Base-by-base conservation (phyloP, 2,797 vertebrate genomes). In the Tapirus indicus region DNA sequence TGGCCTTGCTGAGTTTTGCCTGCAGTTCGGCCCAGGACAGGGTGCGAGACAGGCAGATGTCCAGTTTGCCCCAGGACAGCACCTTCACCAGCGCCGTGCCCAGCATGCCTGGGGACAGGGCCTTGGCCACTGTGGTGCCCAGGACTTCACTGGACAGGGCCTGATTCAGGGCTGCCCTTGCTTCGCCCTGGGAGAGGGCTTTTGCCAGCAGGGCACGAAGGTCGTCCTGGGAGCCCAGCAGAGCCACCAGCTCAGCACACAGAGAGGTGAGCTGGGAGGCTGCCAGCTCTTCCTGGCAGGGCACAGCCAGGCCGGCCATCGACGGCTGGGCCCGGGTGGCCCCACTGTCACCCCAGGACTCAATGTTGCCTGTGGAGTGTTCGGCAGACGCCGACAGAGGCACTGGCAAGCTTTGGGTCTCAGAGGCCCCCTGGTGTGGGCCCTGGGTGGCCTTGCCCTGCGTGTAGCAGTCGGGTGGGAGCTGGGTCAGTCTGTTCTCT, bases 111-210 rank as follows among this genome's bases (percentile, higher is more conserved):
- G 94, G 97, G 6, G 98, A 96, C 56, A 97, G 68, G 4, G 88
- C 89, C 49, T 95, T 97, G 77, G 84, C 62, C 71, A 94, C 7
- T 0, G 86, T 44, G 12, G 96, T 5, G 0, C 95, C 95, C 35
- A 95, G 64, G 17, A 90, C 91, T 71, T 98, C 97, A 54, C 91
- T 97, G 75, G 97, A 94, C 64, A 98, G 74, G 1, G 91, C 97
- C 72, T 97, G 97, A 88, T 49, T 94, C 92, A 97, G 38, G 5
- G 80, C 83, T 0, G 95, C 64, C 62, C 80, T 74, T n/a, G 96
- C 92, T 20, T 97, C 97, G 0, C 87, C 93, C 68, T 96, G 98
- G 2, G 97, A 93, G 27, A 98, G 79, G 7, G 92, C 95, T 74
- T 94, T 97, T 7, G 64, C 69, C 85, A 98, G 64, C 69, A 97